phyloP scores from a whole-genome alignment of 2,113 vertebrate species.

The Smithornis capensis region DNA sequence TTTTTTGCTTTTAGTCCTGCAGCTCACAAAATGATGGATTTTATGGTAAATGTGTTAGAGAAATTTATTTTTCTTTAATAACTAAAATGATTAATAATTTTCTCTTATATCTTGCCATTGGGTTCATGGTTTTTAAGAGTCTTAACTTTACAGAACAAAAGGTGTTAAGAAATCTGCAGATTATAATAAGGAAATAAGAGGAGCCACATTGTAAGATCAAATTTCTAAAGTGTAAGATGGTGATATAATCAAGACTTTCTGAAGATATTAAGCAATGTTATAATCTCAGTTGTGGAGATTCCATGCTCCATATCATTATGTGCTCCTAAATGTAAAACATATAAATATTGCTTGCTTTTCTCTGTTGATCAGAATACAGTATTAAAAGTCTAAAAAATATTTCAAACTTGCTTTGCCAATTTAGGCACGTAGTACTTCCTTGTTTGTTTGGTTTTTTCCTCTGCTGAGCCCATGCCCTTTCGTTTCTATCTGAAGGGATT shows the following conservation, averaged over 20 bases:
- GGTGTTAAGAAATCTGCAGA: neutral
- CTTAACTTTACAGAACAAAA: neutral
- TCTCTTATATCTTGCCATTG: neutral
- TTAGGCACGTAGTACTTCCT: neutral
- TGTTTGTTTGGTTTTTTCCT: neutral
- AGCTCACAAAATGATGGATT: neutral
- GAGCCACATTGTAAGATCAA: neutral
- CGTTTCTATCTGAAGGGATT: neutral
- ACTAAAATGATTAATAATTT: neutral
- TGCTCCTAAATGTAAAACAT: neutral
- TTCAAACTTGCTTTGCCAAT: neutral
- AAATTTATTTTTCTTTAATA: neutral
- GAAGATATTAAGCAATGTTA: neutral
- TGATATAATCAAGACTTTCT: neutral
- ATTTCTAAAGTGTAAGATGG: neutral
- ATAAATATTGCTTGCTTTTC: neutral
- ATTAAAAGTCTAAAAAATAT: neutral
- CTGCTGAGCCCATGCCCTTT: neutral
- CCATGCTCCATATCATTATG: neutral
- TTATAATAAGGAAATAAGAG: neutral
- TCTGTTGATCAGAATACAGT: neutral
- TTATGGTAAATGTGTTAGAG: neutral
- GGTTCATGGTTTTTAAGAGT: neutral
- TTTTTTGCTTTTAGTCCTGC: neutral
- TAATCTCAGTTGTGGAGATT: neutral